Base-by-base conservation (phyloP, 2,113 vertebrate species). In the Gobiocypris rarus region DNA sequence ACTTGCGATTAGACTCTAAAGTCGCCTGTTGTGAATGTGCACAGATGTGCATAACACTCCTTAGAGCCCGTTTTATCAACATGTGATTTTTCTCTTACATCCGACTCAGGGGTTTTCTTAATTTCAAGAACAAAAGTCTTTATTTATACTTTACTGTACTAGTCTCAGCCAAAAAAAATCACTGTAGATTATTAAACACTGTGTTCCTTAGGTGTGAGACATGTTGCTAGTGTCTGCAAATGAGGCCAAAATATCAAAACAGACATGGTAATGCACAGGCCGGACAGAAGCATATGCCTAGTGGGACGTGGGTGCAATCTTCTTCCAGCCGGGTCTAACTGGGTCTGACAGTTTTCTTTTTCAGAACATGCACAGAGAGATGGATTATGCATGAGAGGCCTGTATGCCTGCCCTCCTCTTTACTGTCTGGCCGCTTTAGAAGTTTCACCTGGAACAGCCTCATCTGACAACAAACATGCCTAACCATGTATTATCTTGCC, bases 311-410 rank as follows among this genome's bases (percentile, higher is more conserved):
- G 84, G 83, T 81, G 5, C 17, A 76, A 77, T 86, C 80, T 69
- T 78, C 83, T 41, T 38, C 52, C 28, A 38, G 73, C 38, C 48
- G 24, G 76, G 83, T 81, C 79, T 92, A 92, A 93, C 85, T 83
- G 34, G 75, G 82, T 85, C 50, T 89, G 93, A 93, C 92, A 92
- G 86, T 89, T 92, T 90, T 85, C 26, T 43, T 79, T 83, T 79
- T 56, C 17, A 34, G 88, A 92, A 89, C 63, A 81, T 79, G 90
- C 82, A 83, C 79, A 34, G 85, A 75, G 83, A 59, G 83, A 90
- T 92, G 86, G 87, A 89, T 92, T 91, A 93, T 91, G 88, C 87
- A 94, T 91, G 88, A 91, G 86, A 6, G 83, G 89, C 84, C 85
- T 81, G 86, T 89, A 88, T 80, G 61, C 83, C 7, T 87, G 88